Evolutionary conservation across 2,113 vertebrate species (phyloP), one percentile per base, ranked within the genome.

Genomic region (Myrmophylax atrothorax): DNA sequence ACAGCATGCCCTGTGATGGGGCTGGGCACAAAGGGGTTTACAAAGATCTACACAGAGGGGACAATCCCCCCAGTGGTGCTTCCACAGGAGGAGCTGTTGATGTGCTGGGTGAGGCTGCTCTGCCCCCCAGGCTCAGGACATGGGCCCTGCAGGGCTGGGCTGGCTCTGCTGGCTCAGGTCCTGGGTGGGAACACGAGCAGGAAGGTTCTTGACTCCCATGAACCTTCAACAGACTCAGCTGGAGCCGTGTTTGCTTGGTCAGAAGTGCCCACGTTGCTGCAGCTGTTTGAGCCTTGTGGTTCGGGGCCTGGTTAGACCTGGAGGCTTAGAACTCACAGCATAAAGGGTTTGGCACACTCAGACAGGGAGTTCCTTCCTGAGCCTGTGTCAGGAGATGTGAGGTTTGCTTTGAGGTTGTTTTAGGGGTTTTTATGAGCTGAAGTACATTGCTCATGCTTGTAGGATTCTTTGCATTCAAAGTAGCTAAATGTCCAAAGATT

Each of bases 141-240:
- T 40, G 38, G 18, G 46, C 20, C 20, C 46, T 20, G 46, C 46
- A 47, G 46, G 46, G 44, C 44, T 10, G 19, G 20, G 46, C 20
- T 47, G 46, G 52, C 53, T 55, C 42, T 25, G 26, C 59, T 17
- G 44, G 42, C 44, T 17, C 12, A 37, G 53, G 23, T 6, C 31
- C 25, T 5, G 26, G 3, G 46, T 1, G 73, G 40, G 38, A 6
- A 7, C 4, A 47, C 3, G 5, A 24, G 37, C 19, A 35, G 26
- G 46, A 59, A 20, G 63, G 75, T 6, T 19, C 75, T n/a, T 1
- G 2, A 13, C 1, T 22, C 2, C 2, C 3, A 15, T 3, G 42
- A 4, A 1, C 26, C 59, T 15, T 50, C 49, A 50, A 50, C 2
- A 10, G 53, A 0, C 22, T 1, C 4, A 2, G 3, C 46, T 29